Evolutionary conservation across 2,797 vertebrate genomes (phyloP), one percentile per base, ranked within the genome.

Genomic region (Furcifer pardalis): DNA sequence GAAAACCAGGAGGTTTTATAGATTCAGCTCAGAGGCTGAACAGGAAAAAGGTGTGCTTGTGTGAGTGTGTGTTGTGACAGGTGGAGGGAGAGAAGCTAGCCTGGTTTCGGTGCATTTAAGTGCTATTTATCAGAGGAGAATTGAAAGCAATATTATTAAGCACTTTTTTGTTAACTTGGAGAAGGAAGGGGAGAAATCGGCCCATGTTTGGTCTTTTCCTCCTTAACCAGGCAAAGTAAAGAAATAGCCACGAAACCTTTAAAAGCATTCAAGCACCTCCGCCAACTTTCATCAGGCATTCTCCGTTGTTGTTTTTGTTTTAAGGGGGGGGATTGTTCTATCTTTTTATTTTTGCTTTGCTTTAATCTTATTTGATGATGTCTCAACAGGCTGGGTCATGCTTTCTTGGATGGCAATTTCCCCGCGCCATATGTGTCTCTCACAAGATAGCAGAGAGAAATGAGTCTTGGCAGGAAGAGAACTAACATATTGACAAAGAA

Each of bases 361-460:
- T 99, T 98, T 98, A 99, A 99, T 99, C 98, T 98, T 96, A 97
- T 97, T 97, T 99, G 98, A 99, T 98, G 98, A 98, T 98, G 98
- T 98, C 98, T 98, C 98, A 97, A 98, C 98, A 98, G 97, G 98
- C 97, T 96, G 97, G 97, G 97, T 97, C 98, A 99, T 98, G 98
- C 98, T 98, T 97, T 97, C 95, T 93, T 97, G 97, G 97, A 98
- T 98, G 97, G 97, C 97, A 98, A 99, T 99, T 99, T 99, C 97
- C 95, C 96, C 94, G 96, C 97, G 96, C 98, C 98, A 97, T 98
- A 98, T 98, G 84, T 52, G 84, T 96, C 97, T 98, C 97, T 96
- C 97, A 97, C 97, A 96, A 97, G 96, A 97, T 96, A 97, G 97
- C 96, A 94, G 95, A 96, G 96, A 96, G 96, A 97, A 97, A 97